Base-by-base conservation (phyloP, 2,888 invertebrate species). In the Rhagonycha lutea region DNA sequence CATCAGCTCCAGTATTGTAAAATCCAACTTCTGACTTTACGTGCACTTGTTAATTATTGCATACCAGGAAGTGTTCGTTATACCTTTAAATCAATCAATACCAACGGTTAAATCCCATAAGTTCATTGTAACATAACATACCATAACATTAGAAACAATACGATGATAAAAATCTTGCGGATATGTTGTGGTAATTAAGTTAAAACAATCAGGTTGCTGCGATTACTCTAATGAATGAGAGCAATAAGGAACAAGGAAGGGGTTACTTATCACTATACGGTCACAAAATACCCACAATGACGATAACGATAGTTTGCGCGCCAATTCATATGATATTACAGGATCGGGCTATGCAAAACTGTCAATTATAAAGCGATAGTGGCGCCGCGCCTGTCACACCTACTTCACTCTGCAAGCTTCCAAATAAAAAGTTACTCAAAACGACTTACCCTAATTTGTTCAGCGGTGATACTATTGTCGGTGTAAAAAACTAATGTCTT, bases 401-500 rank as follows among this genome's bases (percentile, higher is more conserved):
- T 18, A 18, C 18, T 18, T 18, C 18, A 18, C 18, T 18, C 18
- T 18, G 18, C 1, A 24, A 4, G 32, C n/a, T 18, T 18, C 2
- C 2, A 18, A 18, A 18, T 2, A 18, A 18, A 67, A n/a, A 68
- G 9, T 14, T 9, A 61, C 12, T 7, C 14, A 63, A 14, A 63
- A 61, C 71, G 83, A 94, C 96, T 95, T 90, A 98, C 98, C 91
- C 95, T 93, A 81, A 98, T 91, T 85, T 98, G 95, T 77, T 94
- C 90, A 83, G 94, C 90, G 75, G 93, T 93, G 89, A 98, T 94
- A 89, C 97, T 97, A 89, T 96, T 94, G 86, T 97, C 98, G 74
- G 98, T 98, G 90, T 97, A 98, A 89, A 94, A 94, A 84, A 97
- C 95, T 83, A 98, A 92, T 75, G 94, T 91, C 80, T 95, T 94